Evolutionary conservation across 2,888 invertebrate species (phyloP).

Genomic region (Cephonodes hylas): DNA sequence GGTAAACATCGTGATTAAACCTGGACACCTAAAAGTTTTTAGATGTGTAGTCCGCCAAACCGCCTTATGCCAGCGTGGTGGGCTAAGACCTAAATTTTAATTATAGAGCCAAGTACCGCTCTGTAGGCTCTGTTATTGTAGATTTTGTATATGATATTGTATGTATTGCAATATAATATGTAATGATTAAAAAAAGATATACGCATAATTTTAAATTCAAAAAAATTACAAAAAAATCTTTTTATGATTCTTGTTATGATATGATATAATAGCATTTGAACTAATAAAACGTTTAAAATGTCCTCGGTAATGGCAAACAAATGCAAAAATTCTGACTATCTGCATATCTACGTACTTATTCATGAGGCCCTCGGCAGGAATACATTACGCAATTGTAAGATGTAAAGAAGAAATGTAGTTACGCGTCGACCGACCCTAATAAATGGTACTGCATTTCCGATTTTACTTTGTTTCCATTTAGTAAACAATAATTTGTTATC

Average conservation of each 20-base stretch:
- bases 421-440: background rate
- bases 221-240: no score
- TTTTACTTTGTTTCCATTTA: background rate
- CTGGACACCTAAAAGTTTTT: no score
- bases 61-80: no score
- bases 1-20: no score
- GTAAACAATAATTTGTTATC: background rate
- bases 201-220: no score
- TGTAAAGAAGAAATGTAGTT: background rate
- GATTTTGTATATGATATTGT: no score
- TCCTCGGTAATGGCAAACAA: background rate
- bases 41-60: no score
- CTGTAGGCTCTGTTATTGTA: no score
- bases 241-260: background rate
- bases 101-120: no score
- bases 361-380: background rate
- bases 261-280: background rate
- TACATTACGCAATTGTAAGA: background rate
- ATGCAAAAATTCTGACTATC: background rate
- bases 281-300: background rate
- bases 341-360: background rate
- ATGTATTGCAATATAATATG: no score
- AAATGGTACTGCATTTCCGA: background rate
- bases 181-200: no score
- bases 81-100: no score